These are phyloP conservation scores for Orestias chungarensis DNA, from an alignment of 2,797 vertebrate species.

Conservation along the genomic window DNA sequence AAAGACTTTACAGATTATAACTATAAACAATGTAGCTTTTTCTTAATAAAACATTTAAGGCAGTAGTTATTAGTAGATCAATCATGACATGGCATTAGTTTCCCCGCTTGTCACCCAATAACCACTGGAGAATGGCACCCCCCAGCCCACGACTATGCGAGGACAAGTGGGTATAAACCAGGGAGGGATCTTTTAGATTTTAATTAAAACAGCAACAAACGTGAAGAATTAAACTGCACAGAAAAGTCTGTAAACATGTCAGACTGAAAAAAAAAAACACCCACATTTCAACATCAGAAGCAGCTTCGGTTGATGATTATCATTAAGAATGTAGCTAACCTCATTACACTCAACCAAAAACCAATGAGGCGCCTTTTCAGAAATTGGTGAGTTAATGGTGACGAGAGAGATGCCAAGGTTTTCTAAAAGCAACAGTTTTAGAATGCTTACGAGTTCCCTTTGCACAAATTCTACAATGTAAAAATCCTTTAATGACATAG, in stretches of 20 bases:
- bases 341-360: not conserved
- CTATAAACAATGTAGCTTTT: not conserved
- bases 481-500: not conserved
- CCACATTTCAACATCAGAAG: not conserved
- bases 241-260: not conserved
- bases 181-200: not conserved
- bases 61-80: not conserved
- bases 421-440: not conserved
- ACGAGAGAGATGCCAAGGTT: not conserved
- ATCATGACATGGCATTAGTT: not conserved
- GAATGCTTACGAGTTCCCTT: not conserved
- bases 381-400: not conserved
- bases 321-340: not conserved
- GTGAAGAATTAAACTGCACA: not conserved
- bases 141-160: no score
- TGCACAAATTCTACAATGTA: not conserved
- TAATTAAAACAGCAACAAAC: no score
- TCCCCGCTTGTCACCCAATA: no score
- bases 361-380: not conserved
- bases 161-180: no score
- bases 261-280: not conserved
- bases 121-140: no score
- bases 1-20: no score
- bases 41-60: not conserved
- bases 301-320: not conserved